A percentile compares a stretch with the other conserved stretches of the same genome.
Evolutionary conservation across 2,797 vertebrate species (phyloP).

Genomic region (Brotogeris chrysoptera): DNA sequence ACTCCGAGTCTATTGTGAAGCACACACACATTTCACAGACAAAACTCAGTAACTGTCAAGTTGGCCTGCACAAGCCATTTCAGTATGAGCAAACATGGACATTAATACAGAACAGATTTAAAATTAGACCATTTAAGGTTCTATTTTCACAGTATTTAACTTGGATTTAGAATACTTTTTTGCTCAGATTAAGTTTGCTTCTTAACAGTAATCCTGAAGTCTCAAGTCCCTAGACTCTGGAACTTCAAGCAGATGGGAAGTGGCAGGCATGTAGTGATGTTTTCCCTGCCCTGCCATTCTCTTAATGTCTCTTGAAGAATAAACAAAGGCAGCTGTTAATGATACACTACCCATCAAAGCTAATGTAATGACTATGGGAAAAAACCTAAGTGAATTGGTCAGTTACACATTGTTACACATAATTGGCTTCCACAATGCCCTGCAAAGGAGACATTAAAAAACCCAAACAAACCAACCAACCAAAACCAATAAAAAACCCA

Average conservation of each 20-base stretch:
- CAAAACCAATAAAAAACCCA: background rate
- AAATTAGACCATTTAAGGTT: background rate
- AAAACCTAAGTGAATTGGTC: background rate
- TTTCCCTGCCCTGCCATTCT: background rate
- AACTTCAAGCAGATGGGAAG: background rate
- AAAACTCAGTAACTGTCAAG: background rate
- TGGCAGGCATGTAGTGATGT: background rate
- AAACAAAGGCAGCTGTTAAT: slow-evolving; percentile 34
- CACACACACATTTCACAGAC: background rate
- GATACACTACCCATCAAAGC: background rate
- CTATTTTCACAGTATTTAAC: background rate
- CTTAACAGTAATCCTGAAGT: background rate
- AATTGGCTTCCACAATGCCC: background rate
- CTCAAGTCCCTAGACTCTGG: background rate
- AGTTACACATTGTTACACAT: background rate
- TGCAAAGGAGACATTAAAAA: background rate
- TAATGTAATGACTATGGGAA: background rate
- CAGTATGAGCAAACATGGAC: background rate
- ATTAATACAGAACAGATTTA: background rate
- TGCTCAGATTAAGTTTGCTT: background rate
- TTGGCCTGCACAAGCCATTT: background rate
- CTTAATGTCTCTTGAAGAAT: slow-evolving; percentile 8
- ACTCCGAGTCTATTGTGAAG: background rate
- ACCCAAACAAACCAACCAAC: background rate
- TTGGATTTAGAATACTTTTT: background rate